Base-by-base conservation (phyloP, 2,888 invertebrate genomes). In the Leucophenga maculata region DNA sequence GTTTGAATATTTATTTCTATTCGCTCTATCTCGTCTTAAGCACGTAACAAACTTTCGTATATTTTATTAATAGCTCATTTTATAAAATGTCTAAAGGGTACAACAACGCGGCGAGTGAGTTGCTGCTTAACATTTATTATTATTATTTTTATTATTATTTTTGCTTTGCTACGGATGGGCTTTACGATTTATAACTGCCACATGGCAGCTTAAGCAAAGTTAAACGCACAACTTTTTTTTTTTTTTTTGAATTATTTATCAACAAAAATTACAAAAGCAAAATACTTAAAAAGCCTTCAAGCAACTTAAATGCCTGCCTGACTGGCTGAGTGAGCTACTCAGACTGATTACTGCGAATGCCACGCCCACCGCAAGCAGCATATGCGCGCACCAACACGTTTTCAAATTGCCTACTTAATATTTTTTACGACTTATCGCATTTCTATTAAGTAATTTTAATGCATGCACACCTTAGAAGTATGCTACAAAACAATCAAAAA, bases 151-250 rank as follows among this genome's bases (percentile, higher is more conserved):
- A 31, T 59, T 64, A 20, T 46, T 11, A 14, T 26, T 26, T 57
- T 57, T 1, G 22, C 22, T 82, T 80, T 74, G 79, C 78, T 75
- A 72, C 62, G 69, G 71, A 74, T 76, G 55, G 18, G 50, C 50
- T 50, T n/a, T n/a, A 50, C 4, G 50, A 18, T 50, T 50, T 50
- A 16, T 59, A 46, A 82, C 78, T 78, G 82, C 77, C 80, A 82
- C 76, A 82, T 82, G 82, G 80, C 80, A 72, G 77, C 73, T 71
- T 67, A 80, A 80, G 78, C 74, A 77, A 82, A 81, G 82, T 81
- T 82, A 81, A 81, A 82, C 79, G 82, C 78, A 80, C 79, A 82
- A 82, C 82, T 80, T 80, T 79, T n/a, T n/a, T n/a, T n/a, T n/a
- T n/a, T n/a, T n/a, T n/a, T n/a, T 78, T 73, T 82, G 78, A 79